Evolutionary conservation across 2,888 invertebrate species (phyloP).

Genomic region (Piscicola geometra): DNA sequence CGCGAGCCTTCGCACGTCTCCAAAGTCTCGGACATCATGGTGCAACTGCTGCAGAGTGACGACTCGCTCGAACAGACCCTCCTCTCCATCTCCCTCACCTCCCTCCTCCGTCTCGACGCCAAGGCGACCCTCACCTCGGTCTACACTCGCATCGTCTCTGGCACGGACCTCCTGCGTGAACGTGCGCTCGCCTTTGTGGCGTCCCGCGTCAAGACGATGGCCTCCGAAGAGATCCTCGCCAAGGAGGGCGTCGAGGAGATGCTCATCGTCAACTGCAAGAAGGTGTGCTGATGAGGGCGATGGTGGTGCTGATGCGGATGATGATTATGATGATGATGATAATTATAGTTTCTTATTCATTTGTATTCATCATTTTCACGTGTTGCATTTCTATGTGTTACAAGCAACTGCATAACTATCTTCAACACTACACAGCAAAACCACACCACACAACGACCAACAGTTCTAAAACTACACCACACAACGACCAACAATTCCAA

Average conservation of each 20-base stretch:
- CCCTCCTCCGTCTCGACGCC: conserved; percentile 61
- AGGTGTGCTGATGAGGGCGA: conserved; percentile 33
- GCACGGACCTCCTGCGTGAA: conserved; percentile 71
- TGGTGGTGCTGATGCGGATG: too few species aligned
- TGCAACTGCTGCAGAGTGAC: conserved; percentile 83
- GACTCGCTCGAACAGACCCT: conserved; percentile 71
- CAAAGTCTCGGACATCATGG: conserved; percentile 83
- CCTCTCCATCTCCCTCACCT: conserved; percentile 75
- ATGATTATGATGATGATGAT: too few species aligned
- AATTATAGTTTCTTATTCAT: too few species aligned
- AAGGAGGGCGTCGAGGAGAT: conserved; percentile 35
- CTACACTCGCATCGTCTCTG: conserved; percentile 67
- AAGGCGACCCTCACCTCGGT: conserved; percentile 61
- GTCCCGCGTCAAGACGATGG: conserved; percentile 70
- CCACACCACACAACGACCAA: too few species aligned
- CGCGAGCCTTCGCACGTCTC: conserved; percentile 76
- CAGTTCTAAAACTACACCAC: too few species aligned
- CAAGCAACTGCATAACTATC: too few species aligned
- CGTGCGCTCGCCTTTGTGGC: conserved; percentile 80
- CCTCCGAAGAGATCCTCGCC: conserved; percentile 69
- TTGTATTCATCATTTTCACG: too few species aligned
- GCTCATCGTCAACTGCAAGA: conserved; percentile 30
- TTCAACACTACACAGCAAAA: too few species aligned
- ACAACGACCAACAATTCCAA: too few species aligned
- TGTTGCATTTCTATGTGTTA: too few species aligned